Percentiles rank a stretch among this genome's conserved stretches.
Evolutionary conservation across 2,888 invertebrate genomes (phyloP).

Genomic region (Poecilus cupreus): DNA sequence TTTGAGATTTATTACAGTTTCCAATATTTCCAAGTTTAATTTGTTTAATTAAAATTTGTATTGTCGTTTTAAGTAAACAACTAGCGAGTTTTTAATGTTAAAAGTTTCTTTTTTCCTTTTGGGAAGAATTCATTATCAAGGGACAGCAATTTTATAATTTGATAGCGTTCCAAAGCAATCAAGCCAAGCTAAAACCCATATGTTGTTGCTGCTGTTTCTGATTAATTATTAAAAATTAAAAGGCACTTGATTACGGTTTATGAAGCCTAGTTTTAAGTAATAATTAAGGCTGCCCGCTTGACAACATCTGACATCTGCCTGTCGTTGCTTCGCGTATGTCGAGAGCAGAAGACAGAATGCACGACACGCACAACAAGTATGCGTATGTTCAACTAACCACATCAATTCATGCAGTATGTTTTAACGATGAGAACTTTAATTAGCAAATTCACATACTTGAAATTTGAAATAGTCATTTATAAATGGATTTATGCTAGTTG

Average conservation of each 20-base stretch:
- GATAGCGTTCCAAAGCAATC: slow-evolving; percentile 25
- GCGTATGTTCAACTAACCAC: slow-evolving; percentile 20
- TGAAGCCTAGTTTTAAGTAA: slow-evolving; percentile 40
- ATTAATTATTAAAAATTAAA: slow-evolving; percentile 45
- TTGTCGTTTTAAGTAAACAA: too few relatives aligned
- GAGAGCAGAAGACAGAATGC: background rate
- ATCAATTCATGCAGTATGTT: background rate
- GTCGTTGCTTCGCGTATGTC: background rate
- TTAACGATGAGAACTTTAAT: slow-evolving; percentile 19
- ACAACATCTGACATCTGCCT: slow-evolving; percentile 28
- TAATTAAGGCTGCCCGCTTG: slow-evolving; percentile 42
- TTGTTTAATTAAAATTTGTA: too few relatives aligned
- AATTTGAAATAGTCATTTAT: slow-evolving; percentile 21
- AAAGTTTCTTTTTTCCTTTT: too few relatives aligned
- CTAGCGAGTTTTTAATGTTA: too few relatives aligned
- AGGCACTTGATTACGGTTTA: slow-evolving; percentile 37
- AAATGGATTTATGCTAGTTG: background rate
- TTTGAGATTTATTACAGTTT: too few relatives aligned
- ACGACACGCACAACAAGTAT: slow-evolving; percentile 16
- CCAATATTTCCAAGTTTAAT: too few relatives aligned
- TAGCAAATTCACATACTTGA: slow-evolving; percentile 2
- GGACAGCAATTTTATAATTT: slow-evolving; percentile 7
- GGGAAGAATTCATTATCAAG: background rate
- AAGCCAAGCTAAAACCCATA: slow-evolving; percentile 19
- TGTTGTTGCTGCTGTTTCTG: slow-evolving; percentile 33